These are phyloP conservation scores for Lasiommata megera DNA, from an alignment of 2,888 invertebrate genomes.

Conservation along the genomic window DNA sequence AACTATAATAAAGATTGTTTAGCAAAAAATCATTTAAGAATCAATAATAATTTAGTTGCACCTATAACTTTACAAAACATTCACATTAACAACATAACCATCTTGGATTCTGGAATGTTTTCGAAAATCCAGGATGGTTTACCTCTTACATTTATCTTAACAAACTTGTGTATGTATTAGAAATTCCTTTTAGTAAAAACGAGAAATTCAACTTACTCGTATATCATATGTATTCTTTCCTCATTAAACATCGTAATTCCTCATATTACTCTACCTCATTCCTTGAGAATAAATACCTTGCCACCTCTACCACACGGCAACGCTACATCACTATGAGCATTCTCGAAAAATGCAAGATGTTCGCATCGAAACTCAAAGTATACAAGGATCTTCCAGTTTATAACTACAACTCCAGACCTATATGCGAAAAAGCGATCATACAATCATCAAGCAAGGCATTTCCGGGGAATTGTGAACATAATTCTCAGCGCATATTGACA, in stretches of 20 bases:
- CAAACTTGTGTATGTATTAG: conserved; percentile 35
- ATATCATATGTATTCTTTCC: conserved; percentile 39
- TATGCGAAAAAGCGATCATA: conserved; percentile 32
- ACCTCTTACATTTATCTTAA: conserved; percentile 38
- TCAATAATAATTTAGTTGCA: too few species aligned
- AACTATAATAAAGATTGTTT: conserved; percentile 31
- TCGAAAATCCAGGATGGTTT: conserved; percentile 30
- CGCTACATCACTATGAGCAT: too few species aligned
- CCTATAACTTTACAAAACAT: too few species aligned
- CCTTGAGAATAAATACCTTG: conserved; percentile 38
- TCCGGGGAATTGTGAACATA: conserved; percentile 29
- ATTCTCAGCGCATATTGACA: conserved; percentile 35
- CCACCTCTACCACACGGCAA: too few species aligned
- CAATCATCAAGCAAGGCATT: conserved; percentile 17
- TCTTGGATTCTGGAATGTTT: too few species aligned
- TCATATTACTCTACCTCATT: conserved; percentile 36
- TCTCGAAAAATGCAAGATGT: too few species aligned
- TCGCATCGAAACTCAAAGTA: conserved; percentile 22
- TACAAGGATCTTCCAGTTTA: conserved; percentile 34
- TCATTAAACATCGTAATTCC: conserved; percentile 38
- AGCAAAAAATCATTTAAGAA: too few species aligned
- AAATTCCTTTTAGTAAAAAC: conserved; percentile 35
- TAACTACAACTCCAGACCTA: conserved; percentile 28
- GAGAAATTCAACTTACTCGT: too few species aligned
- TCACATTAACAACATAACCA: too few species aligned